These are phyloP conservation scores for Ceyx melanurus DNA, from an alignment of 2,113 vertebrate species.

Conservation along the genomic window DNA sequence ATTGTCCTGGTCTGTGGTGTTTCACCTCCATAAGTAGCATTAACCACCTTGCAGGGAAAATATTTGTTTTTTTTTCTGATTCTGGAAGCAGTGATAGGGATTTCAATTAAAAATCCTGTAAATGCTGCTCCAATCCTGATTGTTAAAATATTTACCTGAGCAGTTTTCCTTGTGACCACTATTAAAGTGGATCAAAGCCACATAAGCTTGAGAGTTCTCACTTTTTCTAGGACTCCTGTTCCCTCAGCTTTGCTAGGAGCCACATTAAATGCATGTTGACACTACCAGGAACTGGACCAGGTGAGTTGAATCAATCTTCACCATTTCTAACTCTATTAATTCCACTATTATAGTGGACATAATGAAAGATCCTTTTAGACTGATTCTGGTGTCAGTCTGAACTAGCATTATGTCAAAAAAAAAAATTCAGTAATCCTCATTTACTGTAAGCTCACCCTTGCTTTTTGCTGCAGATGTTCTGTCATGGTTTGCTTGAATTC, in stretches of 20 bases:
- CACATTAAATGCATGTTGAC: not conserved
- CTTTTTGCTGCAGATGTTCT: conserved; percentile 46
- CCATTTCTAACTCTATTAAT: conserved; percentile 25
- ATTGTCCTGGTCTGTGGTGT: not conserved
- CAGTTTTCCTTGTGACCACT: not conserved
- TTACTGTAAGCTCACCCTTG: conserved; percentile 51
- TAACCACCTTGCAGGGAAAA: not conserved
- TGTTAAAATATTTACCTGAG: not conserved
- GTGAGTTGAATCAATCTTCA: conserved; percentile 8
- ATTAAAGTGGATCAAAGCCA: not conserved
- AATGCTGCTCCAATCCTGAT: accelerated
- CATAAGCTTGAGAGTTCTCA: not conserved
- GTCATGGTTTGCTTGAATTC: conserved; percentile 40
- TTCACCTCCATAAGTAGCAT: not conserved
- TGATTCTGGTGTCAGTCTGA: conserved; percentile 18
- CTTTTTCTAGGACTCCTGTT: not conserved
- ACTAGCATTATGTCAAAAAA: conserved; percentile 18
- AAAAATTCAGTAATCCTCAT: conserved; percentile 43
- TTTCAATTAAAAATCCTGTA: not conserved
- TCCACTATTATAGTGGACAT: not conserved
- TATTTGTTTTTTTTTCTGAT: not conserved
- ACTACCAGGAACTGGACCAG: not conserved
- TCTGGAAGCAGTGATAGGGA: not conserved
- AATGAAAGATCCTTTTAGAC: conserved; percentile 31
- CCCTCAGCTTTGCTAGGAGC: not conserved